Percentiles rank a stretch among this genome's conserved stretches.
These are phyloP conservation scores for Paralichthys olivaceus DNA, from an alignment of 2,113 vertebrate genomes.

Conservation along the genomic window DNA sequence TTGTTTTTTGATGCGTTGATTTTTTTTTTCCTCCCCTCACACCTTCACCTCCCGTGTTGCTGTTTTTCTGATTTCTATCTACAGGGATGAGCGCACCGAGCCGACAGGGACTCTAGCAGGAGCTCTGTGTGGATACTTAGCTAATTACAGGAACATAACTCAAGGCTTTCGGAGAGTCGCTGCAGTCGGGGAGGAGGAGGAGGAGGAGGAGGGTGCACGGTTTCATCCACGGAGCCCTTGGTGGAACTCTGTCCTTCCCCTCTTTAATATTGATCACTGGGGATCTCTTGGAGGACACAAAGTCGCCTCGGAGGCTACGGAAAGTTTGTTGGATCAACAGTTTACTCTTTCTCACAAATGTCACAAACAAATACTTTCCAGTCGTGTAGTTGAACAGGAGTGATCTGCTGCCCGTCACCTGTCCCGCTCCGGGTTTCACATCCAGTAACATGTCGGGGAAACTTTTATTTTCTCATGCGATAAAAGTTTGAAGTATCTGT, in stretches of 20 bases:
- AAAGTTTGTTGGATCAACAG: slow-evolving; percentile 65
- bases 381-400: not conserved
- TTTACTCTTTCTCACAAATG: slow-evolving; percentile 50
- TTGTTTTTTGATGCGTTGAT: slow-evolving; percentile 69
- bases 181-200: slow-evolving; percentile 15
- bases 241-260: slow-evolving; percentile 73
- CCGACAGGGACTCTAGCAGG: slow-evolving; percentile 44
- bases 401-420: not conserved
- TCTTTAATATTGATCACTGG: slow-evolving; percentile 71
- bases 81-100: slow-evolving; percentile 41
- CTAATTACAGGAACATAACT: slow-evolving; percentile 75
- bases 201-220: slow-evolving; percentile 13
- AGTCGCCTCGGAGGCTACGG: slow-evolving; percentile 33
- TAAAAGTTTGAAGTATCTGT: too few species aligned
- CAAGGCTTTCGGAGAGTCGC: slow-evolving; percentile 57
- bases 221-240: slow-evolving; percentile 54
- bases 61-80: slow-evolving; percentile 63
- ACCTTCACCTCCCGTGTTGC: slow-evolving; percentile 25
- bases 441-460: not conserved
- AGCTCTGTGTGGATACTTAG: slow-evolving; percentile 60
- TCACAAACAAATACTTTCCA: not conserved
- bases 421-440: not conserved
- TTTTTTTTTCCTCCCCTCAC: not conserved
- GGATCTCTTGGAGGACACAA: slow-evolving; percentile 64
- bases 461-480: too few species aligned